These are phyloP conservation scores for Hydrotaea cyrtoneurina DNA, from an alignment of 2,888 invertebrate species.

Conservation along the genomic window DNA sequence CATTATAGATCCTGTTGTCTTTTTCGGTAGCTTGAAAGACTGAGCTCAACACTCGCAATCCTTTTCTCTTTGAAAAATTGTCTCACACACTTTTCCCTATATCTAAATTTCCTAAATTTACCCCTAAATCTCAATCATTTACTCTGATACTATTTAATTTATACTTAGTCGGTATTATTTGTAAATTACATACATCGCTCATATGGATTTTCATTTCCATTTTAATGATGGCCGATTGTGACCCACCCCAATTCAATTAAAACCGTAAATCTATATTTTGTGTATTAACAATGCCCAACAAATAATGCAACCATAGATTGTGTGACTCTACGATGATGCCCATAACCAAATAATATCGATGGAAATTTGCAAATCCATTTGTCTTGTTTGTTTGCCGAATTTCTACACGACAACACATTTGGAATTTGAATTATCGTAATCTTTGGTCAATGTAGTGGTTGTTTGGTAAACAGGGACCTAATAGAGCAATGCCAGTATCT, in stretches of 20 bases:
- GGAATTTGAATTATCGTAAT: constrained; percentile 25
- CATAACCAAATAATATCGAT: constrained; percentile 8
- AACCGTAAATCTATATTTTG: not conserved
- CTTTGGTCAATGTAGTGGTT: not conserved
- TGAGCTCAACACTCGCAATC: too few relatives aligned
- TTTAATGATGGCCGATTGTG: not conserved
- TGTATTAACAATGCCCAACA: not conserved
- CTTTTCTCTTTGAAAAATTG: too few relatives aligned
- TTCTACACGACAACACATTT: not conserved
- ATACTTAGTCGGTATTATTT: too few relatives aligned
- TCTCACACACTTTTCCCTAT: too few relatives aligned
- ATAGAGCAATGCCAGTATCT: not conserved
- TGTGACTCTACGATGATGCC: not conserved
- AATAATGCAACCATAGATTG: not conserved
- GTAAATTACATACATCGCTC: too few relatives aligned
- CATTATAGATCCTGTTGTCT: too few relatives aligned
- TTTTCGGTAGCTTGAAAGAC: too few relatives aligned
- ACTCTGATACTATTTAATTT: too few relatives aligned
- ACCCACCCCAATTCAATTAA: not conserved
- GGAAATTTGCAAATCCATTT: not conserved
- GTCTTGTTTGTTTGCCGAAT: not conserved
- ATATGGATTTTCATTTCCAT: not conserved
- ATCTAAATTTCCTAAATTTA: too few relatives aligned
- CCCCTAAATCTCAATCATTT: too few relatives aligned
- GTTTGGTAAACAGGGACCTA: not conserved